Evolutionary conservation across 2,888 invertebrate species (phyloP), one percentile per base, ranked within the genome.

Genomic region (Euclidia mi): DNA sequence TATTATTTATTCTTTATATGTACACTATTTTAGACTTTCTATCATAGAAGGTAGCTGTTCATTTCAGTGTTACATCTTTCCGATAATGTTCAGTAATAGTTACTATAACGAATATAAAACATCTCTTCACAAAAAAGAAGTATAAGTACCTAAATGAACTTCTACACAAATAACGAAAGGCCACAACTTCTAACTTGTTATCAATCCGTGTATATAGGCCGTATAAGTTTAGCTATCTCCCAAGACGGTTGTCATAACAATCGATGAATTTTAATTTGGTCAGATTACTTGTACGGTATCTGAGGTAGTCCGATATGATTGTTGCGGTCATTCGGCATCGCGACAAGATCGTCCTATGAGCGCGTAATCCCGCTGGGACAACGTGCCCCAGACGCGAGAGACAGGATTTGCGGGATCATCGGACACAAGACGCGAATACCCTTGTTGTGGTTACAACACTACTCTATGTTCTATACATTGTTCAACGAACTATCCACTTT

Each of bases 371-470:
- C 73, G 70, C 64, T 66, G 78, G 56, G 75, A 82, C 84, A 86
- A 90, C 94, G 92, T 94, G 93, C 88, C 79, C 71, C 74, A 78
- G 85, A 81, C 79, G 80, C 75, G 71, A 64, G 76, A 70, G 66
- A 74, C 69, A 80, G 89, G 93, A 91, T 94, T 93, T 92, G 81
- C 76, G 79, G 87, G 89, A 90, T 88, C 88, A 87, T 87, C 82
- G 81, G 83, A 83, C 82, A 79, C 78, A 84, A 86, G 84, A 88
- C 80, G 79, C 75, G 81, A 86, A 85, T 84, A 84, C 76, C 75
- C 81, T 79, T 79, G 84, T 83, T 80, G 81, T 75, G 79, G 83
- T 84, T 79, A 81, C 80, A 84, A 78, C 74, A 81, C 77, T 82
- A 71, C 59, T 71, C 65, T 45, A 43, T 55, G 69, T 65, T 57